Base-by-base conservation (phyloP, 2,797 vertebrate species). In the Moxostoma hubbsi region DNA sequence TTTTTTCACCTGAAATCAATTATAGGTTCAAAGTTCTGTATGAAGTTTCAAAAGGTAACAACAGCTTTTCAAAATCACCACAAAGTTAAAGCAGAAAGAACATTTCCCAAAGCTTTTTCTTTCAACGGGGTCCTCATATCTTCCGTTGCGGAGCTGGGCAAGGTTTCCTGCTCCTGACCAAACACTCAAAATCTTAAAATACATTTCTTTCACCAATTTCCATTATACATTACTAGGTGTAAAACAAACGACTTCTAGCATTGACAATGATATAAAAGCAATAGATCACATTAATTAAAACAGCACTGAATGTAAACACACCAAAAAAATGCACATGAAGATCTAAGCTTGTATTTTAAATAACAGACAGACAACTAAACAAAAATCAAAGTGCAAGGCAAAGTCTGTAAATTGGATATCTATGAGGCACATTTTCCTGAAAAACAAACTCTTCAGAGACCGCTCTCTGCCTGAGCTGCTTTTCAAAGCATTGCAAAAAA, bases 341-440 rank as follows among this genome's bases (percentile, higher is more conserved):
- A 84, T 90, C 87, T 93, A 92, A 93, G 68, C 81, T 91, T 90
- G 90, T 90, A n/a, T 94, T 68, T 96, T 95, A 97, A 95, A 96
- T 95, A 95, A 93, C 36, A 36, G 36, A 86, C 51, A 94, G 92
- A 94, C 90, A 92, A 92, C 88, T 90, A 91, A 91, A 89, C n/a
- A 90, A 75, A 79, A 73, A 81, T 94, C 95, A 36, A 36, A 95
- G 95, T 89, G 93, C 93, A 93, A 94, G 94, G 93, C 92, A 92
- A 94, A 88, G 90, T 91, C 86, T 89, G 91, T 92, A 78, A 90
- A 81, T 66, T 54, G 6, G n/a, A 61, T 16, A 9, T 64, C 47
- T 76, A 49, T 79, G 76, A 82, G 83, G 80, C 75, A 84, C 83
- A 63, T 81, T 61, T 71, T 43, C 64, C 63, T 16, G 59, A 77